Evolutionary conservation across 2,113 vertebrate genomes (phyloP).

Genomic region (Hylia prasina): DNA sequence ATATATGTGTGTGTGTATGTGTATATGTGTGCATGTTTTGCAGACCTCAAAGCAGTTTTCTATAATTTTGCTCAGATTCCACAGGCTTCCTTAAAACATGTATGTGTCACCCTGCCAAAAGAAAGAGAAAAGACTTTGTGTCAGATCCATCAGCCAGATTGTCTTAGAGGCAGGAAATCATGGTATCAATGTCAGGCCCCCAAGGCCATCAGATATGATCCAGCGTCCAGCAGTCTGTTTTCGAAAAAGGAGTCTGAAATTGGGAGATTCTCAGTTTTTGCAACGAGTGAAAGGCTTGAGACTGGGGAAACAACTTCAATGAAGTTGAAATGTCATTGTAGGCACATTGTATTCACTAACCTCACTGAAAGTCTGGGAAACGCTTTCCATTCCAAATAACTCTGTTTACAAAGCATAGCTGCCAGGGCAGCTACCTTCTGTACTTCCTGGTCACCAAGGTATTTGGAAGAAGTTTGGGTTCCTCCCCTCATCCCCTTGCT

Average conservation of each 20-base stretch:
- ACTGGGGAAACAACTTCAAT: neutral
- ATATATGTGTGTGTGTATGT: neutral
- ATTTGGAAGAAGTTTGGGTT: neutral
- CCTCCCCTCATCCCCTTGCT: accelerated
- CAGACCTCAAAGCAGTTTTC: neutral
- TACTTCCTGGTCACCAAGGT: neutral
- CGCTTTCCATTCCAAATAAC: accelerated
- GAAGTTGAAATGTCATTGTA: neutral
- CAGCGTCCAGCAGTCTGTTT: neutral
- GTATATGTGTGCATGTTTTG: neutral
- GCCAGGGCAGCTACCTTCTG: neutral
- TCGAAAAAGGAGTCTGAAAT: neutral
- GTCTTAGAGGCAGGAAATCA: neutral
- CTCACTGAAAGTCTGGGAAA: neutral
- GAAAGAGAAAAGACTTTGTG: neutral
- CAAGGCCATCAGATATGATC: neutral
- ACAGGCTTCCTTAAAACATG: neutral
- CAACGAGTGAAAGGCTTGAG: neutral
- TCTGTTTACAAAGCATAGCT: neutral
- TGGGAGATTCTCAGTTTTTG: accelerated
- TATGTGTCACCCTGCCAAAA: neutral
- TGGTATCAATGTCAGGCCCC: neutral
- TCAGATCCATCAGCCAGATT: neutral
- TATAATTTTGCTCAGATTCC: neutral
- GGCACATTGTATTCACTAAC: neutral